Percentiles rank a stretch among this genome's conserved stretches.
These are phyloP conservation scores for Drosophila siamana DNA, from an alignment of 2,888 invertebrate genomes.

Conservation along the genomic window DNA sequence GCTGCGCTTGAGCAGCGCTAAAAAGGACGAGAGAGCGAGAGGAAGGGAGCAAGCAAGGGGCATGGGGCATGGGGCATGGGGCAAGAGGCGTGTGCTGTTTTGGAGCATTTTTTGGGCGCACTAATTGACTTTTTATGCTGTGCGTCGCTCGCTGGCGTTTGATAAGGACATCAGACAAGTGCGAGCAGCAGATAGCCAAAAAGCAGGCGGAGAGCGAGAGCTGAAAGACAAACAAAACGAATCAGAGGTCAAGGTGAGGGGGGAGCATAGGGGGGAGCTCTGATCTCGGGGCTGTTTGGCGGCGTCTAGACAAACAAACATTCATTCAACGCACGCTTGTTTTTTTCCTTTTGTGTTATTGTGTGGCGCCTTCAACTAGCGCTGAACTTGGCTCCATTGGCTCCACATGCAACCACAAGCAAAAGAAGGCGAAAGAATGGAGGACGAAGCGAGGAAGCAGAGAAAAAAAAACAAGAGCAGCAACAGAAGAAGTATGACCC, in stretches of 20 bases:
- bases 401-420: background rate
- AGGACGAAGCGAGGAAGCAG: background rate
- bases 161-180: slow-evolving; percentile 7
- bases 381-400: slow-evolving; percentile 18
- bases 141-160: slow-evolving; percentile 5
- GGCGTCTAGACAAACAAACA: slow-evolving; percentile 50
- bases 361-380: slow-evolving; percentile 25
- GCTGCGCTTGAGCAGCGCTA: slow-evolving; percentile 5
- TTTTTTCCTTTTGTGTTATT: slow-evolving; percentile 16
- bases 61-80: no score
- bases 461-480: no score
- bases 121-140: slow-evolving; percentile 64
- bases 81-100: slow-evolving; percentile 10
- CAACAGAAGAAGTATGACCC: background rate
- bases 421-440: background rate
- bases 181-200: background rate
- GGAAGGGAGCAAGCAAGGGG: no score
- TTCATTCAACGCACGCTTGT: slow-evolving; percentile 22
- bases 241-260: background rate
- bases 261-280: background rate
- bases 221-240: background rate
- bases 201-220: background rate
- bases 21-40: background rate
- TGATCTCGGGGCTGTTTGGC: slow-evolving; percentile 17
- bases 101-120: slow-evolving; percentile 28